These are phyloP conservation scores for Syngnathoides biaculeatus DNA, from an alignment of 2,113 vertebrate species.

Conservation along the genomic window DNA sequence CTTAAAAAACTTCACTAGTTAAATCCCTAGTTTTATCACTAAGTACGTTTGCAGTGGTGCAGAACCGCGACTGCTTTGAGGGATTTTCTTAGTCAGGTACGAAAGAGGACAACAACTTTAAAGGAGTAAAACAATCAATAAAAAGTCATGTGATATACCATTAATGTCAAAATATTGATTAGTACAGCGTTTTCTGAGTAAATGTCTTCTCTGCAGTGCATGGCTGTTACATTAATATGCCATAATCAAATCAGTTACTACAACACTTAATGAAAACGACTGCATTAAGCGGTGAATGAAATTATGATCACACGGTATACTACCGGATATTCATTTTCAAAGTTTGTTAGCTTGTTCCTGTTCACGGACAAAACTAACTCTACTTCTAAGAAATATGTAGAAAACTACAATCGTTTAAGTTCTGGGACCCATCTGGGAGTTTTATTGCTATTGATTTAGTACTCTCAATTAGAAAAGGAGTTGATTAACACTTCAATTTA, in stretches of 20 bases:
- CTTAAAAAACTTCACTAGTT: too few species aligned
- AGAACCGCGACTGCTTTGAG: not conserved
- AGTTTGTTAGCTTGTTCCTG: constrained; percentile 8
- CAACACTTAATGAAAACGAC: not conserved
- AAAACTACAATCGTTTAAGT: constrained; percentile 45
- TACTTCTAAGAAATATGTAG: constrained; percentile 36
- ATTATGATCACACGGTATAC: not conserved
- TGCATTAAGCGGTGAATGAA: not conserved
- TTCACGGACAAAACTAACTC: constrained; percentile 26
- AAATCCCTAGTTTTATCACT: too few species aligned
- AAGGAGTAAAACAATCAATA: not conserved
- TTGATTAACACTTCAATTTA: constrained; percentile 30
- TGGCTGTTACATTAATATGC: not conserved
- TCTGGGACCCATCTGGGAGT: constrained; percentile 31
- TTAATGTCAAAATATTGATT: constrained; percentile 5
- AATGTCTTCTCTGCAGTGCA: not conserved
- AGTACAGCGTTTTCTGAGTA: not conserved
- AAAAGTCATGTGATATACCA: not conserved
- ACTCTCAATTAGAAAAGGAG: constrained; percentile 3
- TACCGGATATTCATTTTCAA: not conserved
- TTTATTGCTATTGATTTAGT: constrained; percentile 47
- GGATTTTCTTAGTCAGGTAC: not conserved
- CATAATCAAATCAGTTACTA: not conserved
- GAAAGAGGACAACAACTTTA: not conserved
- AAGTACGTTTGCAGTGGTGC: too few species aligned